Base-by-base conservation (phyloP, 1,140 invertebrate species). In the Sinella curviseta region DNA sequence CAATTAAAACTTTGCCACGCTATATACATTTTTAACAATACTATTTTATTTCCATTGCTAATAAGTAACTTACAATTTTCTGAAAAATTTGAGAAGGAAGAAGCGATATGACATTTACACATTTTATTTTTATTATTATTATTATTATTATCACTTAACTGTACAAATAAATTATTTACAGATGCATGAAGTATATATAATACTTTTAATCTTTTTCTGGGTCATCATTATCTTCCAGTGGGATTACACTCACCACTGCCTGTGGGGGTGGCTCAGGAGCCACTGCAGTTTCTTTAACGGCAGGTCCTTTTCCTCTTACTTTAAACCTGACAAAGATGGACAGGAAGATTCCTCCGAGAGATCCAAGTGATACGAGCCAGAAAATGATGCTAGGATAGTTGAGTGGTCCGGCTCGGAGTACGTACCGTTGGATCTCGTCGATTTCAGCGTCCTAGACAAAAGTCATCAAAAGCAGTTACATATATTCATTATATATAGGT, bases 341-440 rank as follows among this genome's bases (percentile, higher is more conserved):
- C 4, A 74, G 4, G 4, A 78, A 17, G 1, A 78, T 36, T 0
- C 33, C 65, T 0, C 73, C 78, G 0, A 79, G 73, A 0, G 78
- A 79, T 1, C 48, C 73, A 1, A 79, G 30, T 12, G 78, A 35
- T 34, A 79, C 14, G 4, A 79, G 33, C 78, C 78, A 79, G 35
- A 28, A 79, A 39, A 79, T 54, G 54, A 79, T 79, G 28, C 73
- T 75, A 1, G 78, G 78, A 16, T 75, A 75, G 35, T 79, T 79
- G 12, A 79, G 26, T 4, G 78, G 78, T 26, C 78, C 78, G 1
- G 35, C 35, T 17, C 74, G 48, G 1, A 79, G 16, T 0, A 79
- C 78, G 34, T 79, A 79, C 36, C 73, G 34, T 24, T 75, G 73
- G 8, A 79, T 67, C 36, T 79, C 78, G 16, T 79, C 78, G 16